Base-by-base conservation (phyloP, 2,888 invertebrate genomes). In the Psylliodes chrysocephalus region DNA sequence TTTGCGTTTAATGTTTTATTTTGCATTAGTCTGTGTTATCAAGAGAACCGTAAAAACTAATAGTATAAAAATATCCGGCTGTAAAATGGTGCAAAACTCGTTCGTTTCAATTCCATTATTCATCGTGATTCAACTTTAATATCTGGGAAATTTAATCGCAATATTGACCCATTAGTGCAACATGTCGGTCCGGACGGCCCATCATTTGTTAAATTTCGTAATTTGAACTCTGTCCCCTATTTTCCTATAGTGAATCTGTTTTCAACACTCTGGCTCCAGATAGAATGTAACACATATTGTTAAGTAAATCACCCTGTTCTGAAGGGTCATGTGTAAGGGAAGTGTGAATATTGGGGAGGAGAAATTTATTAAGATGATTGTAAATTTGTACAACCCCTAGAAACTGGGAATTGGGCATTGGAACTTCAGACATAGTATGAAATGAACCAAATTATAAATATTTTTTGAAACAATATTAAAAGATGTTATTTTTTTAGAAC, bases 281-380 rank as follows among this genome's bases (percentile, higher is more conserved):
- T 69, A 63, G 59, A 68, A 70, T 73, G 75, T 74, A 74, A 77
- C 77, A 77, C 77, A 77, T 77, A 78, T 77, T 79, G 78, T 78
- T 78, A 79, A 79, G 78, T 78, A 78, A 79, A 79, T 79, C 78
- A 76, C 75, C 33, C 33, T 33, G 33, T 33, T 60, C 67, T 66
- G 68, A 73, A 70, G 75, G 76, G 76, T 75, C 74, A 77, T 74
- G 75, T 76, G 71, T 59, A 70, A 73, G 78, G 77, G 77, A 75
- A 74, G 75, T 71, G 72, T 71, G 68, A 75, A 74, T 73, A 75
- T 74, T 73, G 73, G 75, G 75, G 76, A 2, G 2, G 33, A 33
- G 2, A 22, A 22, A 22, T 22, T 22, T 22, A 22, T 22, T 22
- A 22, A 22, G 6, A 22, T 22, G 6, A 22, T 22, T 22, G 22